A percentile compares a stretch with the other conserved stretches of the same genome.
Conservation (phyloP, 2,888 invertebrate genomes). For the Aromia moschata region DNA sequence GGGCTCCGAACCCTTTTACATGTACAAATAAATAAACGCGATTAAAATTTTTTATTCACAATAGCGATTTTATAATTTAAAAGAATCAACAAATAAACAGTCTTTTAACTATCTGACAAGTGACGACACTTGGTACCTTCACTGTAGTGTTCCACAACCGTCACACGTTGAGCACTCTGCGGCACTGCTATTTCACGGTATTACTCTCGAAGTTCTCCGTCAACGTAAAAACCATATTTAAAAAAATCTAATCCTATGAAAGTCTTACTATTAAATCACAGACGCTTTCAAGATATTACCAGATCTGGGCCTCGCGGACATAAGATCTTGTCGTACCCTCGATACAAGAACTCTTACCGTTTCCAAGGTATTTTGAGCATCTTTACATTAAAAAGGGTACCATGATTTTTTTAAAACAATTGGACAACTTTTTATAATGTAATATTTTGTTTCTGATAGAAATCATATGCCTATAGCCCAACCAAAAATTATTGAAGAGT, state of each 20-base stretch:
- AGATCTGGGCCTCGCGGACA: conserved; percentile 27
- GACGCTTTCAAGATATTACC: conserved; percentile 43
- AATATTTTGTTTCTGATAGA: too few species aligned
- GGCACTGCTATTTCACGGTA: conserved; percentile 47
- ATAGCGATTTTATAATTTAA: conserved; percentile 38
- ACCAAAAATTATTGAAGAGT: too few species aligned
- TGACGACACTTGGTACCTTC: conserved; percentile 40
- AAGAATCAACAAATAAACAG: conserved; percentile 54
- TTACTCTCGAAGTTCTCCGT: conserved; percentile 45
- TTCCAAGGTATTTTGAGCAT: too few species aligned
- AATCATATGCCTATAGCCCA: too few species aligned
- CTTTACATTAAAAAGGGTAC: too few species aligned
- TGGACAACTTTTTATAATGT: too few species aligned
- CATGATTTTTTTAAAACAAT: too few species aligned
- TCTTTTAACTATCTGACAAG: conserved; percentile 48
- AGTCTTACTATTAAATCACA: conserved; percentile 54
- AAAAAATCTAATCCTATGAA: conserved; percentile 48
- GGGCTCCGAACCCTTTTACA: conserved; percentile 25
- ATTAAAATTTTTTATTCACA: conserved; percentile 34
- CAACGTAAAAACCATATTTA: too few species aligned
- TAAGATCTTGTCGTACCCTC: too few species aligned
- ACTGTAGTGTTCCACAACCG: conserved; percentile 57
- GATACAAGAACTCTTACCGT: too few species aligned
- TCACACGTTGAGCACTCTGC: conserved; percentile 55
- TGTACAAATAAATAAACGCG: conserved; percentile 39